Evolutionary conservation across 2,797 vertebrate genomes (phyloP), one percentile per base, ranked within the genome.

Genomic region (Mormyrus hasselquistii): DNA sequence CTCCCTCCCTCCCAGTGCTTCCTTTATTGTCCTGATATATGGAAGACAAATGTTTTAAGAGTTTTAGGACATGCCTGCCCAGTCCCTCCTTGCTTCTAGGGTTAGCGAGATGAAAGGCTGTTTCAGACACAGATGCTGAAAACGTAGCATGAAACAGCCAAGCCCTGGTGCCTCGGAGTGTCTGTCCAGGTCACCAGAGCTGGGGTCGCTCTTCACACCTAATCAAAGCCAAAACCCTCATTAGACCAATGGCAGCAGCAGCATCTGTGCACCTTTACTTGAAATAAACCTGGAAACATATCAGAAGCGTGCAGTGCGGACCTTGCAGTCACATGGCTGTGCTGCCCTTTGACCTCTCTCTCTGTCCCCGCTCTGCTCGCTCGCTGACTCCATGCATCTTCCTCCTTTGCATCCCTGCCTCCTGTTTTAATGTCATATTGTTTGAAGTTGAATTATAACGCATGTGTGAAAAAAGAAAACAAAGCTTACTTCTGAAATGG

Each of bases 381-480:
- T 92, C 82, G 90, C 90, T 73, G 91, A 92, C 89, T 94, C 92
- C 93, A 92, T 94, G 93, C 94, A 95, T 94, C 93, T 94, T 92
- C 93, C 92, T 94, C 92, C 93, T 94, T 94, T 94, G 95, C 94
- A 95, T 95, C 93, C 92, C 93, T 93, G 93, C 94, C 93, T 94
- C 92, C 94, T 94, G 92, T 95, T 95, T 93, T 95, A 95, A 91
- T 93, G 92, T 94, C 92, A 92, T 93, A 90, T 93, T 92, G 93
- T 94, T 94, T 93, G 93, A 92, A 94, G 93, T 94, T 94, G 94
- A 95, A 94, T 92, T 94, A 91, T 94, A 94, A 93, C 94, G 94
- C 95, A 95, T 95, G 95, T 92, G 52, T 93, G 93, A 93, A 92
- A 91, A 93, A 93, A 93, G 91, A 92, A 93, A 93, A 83, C 90